phyloP scores from a whole-genome alignment of 2,888 invertebrate genomes.

The Diabrotica balteata region DNA sequence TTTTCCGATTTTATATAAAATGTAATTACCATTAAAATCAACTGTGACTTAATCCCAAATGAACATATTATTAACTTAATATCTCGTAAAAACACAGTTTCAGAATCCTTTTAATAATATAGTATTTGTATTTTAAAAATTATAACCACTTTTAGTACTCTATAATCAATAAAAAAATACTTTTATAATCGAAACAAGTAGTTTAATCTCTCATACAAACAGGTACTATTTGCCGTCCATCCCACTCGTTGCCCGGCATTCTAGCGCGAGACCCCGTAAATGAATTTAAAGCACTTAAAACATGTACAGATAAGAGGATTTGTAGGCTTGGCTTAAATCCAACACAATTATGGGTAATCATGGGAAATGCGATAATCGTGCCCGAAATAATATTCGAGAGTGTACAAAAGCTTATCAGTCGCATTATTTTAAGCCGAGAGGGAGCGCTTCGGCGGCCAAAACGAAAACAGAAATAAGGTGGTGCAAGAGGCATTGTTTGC shows the following conservation, averaged over 20 bases:
- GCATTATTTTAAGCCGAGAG: constrained; percentile 30
- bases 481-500: constrained; percentile 4
- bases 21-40: no score
- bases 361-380: constrained; percentile 49
- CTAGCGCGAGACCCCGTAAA: constrained; percentile 30
- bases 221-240: constrained; percentile 35
- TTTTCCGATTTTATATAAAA: no score
- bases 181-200: no score
- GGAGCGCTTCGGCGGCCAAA: constrained; percentile 12
- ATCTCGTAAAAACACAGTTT: no score
- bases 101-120: no score
- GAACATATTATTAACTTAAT: no score
- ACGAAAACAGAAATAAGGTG: constrained; percentile 21
- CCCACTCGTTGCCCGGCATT: constrained; percentile 2
- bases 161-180: no score
- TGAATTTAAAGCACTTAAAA: constrained; percentile 47
- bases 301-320: constrained; percentile 49
- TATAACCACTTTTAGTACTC: no score
- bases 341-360: constrained; percentile 51
- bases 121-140: no score
- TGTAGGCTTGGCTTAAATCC: constrained; percentile 47
- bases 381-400: constrained; percentile 46
- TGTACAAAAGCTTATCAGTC: constrained; percentile 35
- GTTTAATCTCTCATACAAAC: constrained; percentile 4
- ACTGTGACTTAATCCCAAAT: no score